Base-by-base conservation (phyloP, 2,113 vertebrate genomes). In the Boleophthalmus pectinirostris region DNA sequence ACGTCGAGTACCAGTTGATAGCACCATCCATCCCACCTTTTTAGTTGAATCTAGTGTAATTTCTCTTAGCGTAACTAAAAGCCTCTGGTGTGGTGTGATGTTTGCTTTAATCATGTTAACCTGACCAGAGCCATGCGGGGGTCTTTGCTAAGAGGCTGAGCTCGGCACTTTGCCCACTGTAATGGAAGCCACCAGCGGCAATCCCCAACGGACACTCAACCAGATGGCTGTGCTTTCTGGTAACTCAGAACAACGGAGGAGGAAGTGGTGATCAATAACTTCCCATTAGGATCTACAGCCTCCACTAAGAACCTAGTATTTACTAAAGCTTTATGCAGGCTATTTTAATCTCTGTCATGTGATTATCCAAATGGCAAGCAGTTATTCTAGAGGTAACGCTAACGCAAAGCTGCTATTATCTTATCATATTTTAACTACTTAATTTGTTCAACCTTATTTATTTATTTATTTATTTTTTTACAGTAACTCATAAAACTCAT, bases 211-310 rank as follows among this genome's bases (percentile, higher is more conserved):
- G 84, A 85, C 80, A 87, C 38, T 80, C 86, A 85, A 78, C 77
- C 92, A 88, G 84, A 88, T 92, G 88, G 88, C 82, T 82, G 53
- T 73, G 68, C 77, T 82, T 92, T 91, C 88, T 87, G 29, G 90
- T 88, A 91, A 88, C 77, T 78, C 58, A 78, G 82, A 29, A 73
- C 77, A 72, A 43, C 45, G 12, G 65, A 75, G 81, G 85, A 87
- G 86, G 82, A 86, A 89, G 79, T 79, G 58, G 57, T 63, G 66
- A 94, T 94, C 93, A 91, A 94, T 94, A 93, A 70, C 64, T 88
- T 25, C 72, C 90, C 92, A 93, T 94, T 93, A 91, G 85, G 72
- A 79, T 83, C 74, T 69, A 71, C 20, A 69, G 77, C 76, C 56
- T 35, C 45, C 21, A 45, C 75, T 83, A 77, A 82, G 73, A 15